phyloP scores from a whole-genome alignment of 1,140 invertebrate species.

The Ostrea edulis region DNA sequence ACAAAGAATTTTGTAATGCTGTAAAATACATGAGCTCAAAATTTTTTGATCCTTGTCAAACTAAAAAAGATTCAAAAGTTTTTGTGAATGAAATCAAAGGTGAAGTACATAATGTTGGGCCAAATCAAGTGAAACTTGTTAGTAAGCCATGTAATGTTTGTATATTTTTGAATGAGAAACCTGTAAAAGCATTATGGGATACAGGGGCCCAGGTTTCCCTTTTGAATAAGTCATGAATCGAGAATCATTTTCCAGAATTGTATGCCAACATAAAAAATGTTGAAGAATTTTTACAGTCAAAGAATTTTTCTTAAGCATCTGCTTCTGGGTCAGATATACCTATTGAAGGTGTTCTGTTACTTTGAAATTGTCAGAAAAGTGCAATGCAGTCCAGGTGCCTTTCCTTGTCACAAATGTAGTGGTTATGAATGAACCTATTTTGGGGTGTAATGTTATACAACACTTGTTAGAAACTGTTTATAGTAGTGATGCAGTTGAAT shows the following conservation, averaged over 20 bases:
- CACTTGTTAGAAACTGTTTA: slow-evolving; percentile 26
- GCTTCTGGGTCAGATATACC: background rate
- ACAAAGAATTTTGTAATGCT: background rate
- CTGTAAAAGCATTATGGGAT: no score
- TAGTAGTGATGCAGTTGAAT: no score
- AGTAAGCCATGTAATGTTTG: slow-evolving; percentile 2
- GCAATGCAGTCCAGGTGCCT: slow-evolving; percentile 41
- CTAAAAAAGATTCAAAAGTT: background rate
- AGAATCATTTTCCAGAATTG: background rate
- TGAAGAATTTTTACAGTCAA: slow-evolving; percentile 7
- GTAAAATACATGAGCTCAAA: background rate
- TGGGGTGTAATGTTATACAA: slow-evolving; percentile 59
- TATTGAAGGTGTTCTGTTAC: slow-evolving; percentile 18
- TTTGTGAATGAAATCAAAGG: no score
- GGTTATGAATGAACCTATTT: slow-evolving; percentile 21
- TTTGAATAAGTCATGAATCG: no score
- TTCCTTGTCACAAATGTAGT: no score
- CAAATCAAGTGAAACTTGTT: no score
- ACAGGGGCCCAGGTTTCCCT: no score
- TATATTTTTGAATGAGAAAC: background rate
- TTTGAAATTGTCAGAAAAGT: slow-evolving; percentile 7
- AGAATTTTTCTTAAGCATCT: background rate
- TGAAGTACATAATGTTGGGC: no score
- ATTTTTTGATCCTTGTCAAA: background rate
- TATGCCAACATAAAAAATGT: no score